Base-by-base conservation (phyloP, 2,888 invertebrate genomes). In the Aleiodes alternator region DNA sequence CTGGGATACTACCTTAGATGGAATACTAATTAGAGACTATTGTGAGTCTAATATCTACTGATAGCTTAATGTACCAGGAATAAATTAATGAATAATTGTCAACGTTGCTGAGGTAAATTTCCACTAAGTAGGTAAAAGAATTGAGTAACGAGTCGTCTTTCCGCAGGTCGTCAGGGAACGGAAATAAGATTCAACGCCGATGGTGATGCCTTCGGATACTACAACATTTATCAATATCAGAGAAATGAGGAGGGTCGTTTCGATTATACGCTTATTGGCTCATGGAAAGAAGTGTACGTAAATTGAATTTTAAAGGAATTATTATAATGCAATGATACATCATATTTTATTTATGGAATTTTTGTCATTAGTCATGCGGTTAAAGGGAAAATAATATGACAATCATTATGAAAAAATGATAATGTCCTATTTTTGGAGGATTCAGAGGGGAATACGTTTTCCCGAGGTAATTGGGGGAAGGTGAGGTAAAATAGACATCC, bases 141-240 rank as follows among this genome's bases (percentile, higher is more conserved):
- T 68, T 50, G 14, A 51, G 51, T 68, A 68, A 68, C 53, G 51
- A 68, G 51, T 11, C 51, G 57, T 76, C 69, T 73, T 69, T 75
- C 71, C 55, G 34, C 83, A 91, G 92, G 92, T 71, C 89, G 89
- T 3, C 90, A 91, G 77, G 91, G 90, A 4, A 90, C 91, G 55
- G 87, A 87, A 82, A 92, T 92, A 56, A 89, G 90, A 82, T 94
- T 94, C 87, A 94, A 94, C 87, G 88, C 90, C 53, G 92, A 93
- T 81, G 94, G 94, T 0, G 94, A 94, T 85, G 93, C 94, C 34
- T 92, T 92, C 77, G 93, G 93, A 9, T 93, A 93, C 80, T 95
- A 94, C 88, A 93, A 92, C 83, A 93, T 95, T 80, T 94, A 93
- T 87, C 94, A 94, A 84, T 93, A 92, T 87, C 93, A 93, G 86